Evolutionary conservation across 1,140 invertebrate genomes (phyloP).

Genomic region (Augochlora pura): DNA sequence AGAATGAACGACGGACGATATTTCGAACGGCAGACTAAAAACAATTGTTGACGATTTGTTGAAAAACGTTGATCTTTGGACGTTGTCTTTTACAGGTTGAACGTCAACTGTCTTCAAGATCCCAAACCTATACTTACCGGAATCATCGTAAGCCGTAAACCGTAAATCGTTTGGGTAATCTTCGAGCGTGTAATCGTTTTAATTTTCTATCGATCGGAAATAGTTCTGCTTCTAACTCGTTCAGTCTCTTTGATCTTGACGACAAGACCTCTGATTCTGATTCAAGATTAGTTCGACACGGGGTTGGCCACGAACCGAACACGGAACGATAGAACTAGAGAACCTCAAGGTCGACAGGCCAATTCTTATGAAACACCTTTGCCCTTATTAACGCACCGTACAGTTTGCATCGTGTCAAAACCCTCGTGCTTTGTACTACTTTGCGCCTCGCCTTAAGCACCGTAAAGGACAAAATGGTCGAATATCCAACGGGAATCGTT

Average conservation of each 20-base stretch:
- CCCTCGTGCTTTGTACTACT: too few relatives aligned
- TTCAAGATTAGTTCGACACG: constrained; percentile 19
- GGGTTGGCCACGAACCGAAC: constrained; percentile 4
- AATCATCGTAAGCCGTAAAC: constrained; percentile 67
- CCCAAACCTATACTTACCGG: constrained; percentile 67
- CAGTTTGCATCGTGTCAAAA: neutral
- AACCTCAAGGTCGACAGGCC: constrained; percentile 21
- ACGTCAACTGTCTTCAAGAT: constrained; percentile 20
- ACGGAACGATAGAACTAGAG: constrained; percentile 9
- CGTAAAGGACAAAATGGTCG: too few relatives aligned
- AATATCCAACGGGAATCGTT: too few relatives aligned
- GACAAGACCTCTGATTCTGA: constrained; percentile 8
- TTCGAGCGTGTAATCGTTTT: neutral
- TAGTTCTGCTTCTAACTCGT: neutral
- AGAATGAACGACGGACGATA: constrained; percentile 80
- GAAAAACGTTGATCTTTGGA: neutral
- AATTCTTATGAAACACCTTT: constrained; percentile 33
- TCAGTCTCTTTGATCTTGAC: neutral
- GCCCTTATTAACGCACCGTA: neutral
- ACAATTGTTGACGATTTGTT: constrained; percentile 32
- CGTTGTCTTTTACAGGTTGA: neutral
- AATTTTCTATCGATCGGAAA: neutral
- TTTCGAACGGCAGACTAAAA: constrained; percentile 72
- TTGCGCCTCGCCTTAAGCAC: too few relatives aligned
- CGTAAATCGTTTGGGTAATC: constrained; percentile 22